Evolutionary conservation across 2,113 vertebrate genomes (phyloP).

Genomic region (Pygoscelis antarcticus): DNA sequence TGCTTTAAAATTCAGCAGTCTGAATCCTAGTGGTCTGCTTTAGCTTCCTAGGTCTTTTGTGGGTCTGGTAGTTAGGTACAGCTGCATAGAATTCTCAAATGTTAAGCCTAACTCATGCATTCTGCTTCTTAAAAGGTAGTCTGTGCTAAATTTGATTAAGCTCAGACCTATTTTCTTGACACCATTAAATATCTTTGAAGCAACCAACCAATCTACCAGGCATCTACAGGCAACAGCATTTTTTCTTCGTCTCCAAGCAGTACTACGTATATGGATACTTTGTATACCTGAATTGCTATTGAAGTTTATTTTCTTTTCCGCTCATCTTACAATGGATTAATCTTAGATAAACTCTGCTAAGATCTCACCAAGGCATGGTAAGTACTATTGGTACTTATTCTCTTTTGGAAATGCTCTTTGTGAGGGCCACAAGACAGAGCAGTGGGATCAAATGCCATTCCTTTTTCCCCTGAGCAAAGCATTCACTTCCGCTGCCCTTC

Average conservation of each 20-base stretch:
- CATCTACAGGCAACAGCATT: neutral
- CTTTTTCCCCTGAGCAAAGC: neutral
- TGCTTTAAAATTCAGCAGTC: neutral
- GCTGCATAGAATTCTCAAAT: neutral
- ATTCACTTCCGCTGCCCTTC: neutral
- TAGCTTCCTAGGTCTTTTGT: neutral
- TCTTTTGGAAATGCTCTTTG: neutral
- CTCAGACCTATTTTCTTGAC: neutral
- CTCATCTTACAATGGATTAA: neutral
- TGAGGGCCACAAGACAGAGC: neutral
- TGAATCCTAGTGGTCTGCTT: neutral
- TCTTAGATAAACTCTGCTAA: neutral
- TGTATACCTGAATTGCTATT: neutral
- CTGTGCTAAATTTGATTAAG: neutral
- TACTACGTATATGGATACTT: neutral
- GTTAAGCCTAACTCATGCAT: neutral
- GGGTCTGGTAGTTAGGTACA: neutral
- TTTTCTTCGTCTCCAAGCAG: neutral
- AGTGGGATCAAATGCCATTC: neutral
- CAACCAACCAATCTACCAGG: neutral
- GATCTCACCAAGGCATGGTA: neutral
- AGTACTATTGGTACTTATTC: neutral
- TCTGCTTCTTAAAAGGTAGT: neutral
- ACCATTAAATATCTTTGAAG: neutral
- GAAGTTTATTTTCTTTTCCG: neutral